These are phyloP conservation scores for Hymenochirus boettgeri DNA, from an alignment of 2,113 vertebrate species.

Conservation along the genomic window DNA sequence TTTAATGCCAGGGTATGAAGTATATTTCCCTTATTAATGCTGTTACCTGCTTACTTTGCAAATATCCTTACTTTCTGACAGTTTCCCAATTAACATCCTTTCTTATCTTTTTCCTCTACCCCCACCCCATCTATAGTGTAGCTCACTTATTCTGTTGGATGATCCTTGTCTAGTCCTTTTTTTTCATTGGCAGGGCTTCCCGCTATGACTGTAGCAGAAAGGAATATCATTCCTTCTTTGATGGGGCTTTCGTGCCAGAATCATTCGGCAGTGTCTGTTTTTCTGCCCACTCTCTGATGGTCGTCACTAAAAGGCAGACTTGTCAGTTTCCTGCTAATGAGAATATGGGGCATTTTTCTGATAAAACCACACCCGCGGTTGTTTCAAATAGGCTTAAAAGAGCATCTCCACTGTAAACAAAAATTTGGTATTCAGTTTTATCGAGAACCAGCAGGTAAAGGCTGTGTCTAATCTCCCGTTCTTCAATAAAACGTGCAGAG, in stretches of 20 bases:
- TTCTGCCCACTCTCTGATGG: slow-evolving; percentile 21
- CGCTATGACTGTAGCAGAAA: slow-evolving; percentile 24
- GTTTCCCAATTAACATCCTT: slow-evolving; percentile 32
- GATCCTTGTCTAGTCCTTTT: slow-evolving; percentile 38
- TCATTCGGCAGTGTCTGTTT: slow-evolving; percentile 13
- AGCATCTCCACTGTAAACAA: too few relatives aligned
- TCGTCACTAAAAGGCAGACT: slow-evolving; percentile 5
- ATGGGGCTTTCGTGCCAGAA: slow-evolving; percentile 1
- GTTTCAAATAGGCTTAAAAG: too few relatives aligned
- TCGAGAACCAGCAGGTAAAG: too few relatives aligned
- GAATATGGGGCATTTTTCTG: neutral
- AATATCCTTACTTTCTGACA: slow-evolving; percentile 31
- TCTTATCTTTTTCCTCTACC: slow-evolving; percentile 33
- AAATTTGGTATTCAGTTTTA: too few relatives aligned
- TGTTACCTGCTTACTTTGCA: slow-evolving; percentile 6
- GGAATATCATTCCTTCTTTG: slow-evolving; percentile 39
- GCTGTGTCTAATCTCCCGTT: too few relatives aligned
- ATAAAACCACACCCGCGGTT: slow-evolving; percentile 13
- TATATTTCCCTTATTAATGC: too few relatives aligned
- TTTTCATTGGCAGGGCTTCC: slow-evolving; percentile 26
- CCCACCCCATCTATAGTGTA: slow-evolving; percentile 6
- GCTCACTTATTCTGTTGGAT: slow-evolving; percentile 35
- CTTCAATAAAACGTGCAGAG: too few relatives aligned
- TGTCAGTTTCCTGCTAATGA: slow-evolving; percentile 15
- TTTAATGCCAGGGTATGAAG: too few relatives aligned